A percentile compares a stretch with the other conserved stretches of the same genome.
These are phyloP conservation scores for Brachionus rubens DNA, from an alignment of 1,140 invertebrate genomes.

Conservation along the genomic window DNA sequence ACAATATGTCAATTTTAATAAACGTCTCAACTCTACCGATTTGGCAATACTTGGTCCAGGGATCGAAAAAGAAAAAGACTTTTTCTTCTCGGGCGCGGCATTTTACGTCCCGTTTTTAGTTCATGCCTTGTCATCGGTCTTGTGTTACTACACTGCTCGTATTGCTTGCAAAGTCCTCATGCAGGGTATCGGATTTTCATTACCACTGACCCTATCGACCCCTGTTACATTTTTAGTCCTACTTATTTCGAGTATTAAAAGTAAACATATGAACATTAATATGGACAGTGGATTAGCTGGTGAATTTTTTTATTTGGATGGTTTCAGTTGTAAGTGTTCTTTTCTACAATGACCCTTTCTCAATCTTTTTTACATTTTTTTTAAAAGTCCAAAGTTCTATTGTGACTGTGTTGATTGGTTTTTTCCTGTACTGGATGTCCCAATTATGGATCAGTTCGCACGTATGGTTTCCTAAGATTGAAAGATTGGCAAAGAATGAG, in stretches of 20 bases:
- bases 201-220: slow-evolving; percentile 85
- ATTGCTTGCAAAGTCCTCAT: slow-evolving; percentile 70
- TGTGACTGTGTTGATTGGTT: slow-evolving; percentile 44
- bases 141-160: slow-evolving; percentile 36
- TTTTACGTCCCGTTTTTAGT: slow-evolving; percentile 40
- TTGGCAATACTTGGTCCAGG: background rate
- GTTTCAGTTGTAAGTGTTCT: background rate
- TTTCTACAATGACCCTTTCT: background rate
- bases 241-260: slow-evolving; percentile 67
- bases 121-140: slow-evolving; percentile 6
- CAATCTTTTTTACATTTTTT: background rate
- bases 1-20: slow-evolving; percentile 13
- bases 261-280: slow-evolving; percentile 6
- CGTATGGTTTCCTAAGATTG: slow-evolving; percentile 93
- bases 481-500: slow-evolving; percentile 88
- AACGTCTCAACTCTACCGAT: background rate
- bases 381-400: background rate
- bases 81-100: background rate
- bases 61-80: background rate
- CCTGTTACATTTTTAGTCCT: slow-evolving; percentile 80
- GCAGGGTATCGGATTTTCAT: slow-evolving; percentile 90
- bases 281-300: slow-evolving; percentile 35
- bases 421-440: slow-evolving; percentile 75
- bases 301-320: slow-evolving; percentile 42
- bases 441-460: slow-evolving; percentile 92